Evolutionary conservation across 53 echinoderm and acorn worm species (phyloP).

Genomic region (Mesocentrotus franciscanus): DNA sequence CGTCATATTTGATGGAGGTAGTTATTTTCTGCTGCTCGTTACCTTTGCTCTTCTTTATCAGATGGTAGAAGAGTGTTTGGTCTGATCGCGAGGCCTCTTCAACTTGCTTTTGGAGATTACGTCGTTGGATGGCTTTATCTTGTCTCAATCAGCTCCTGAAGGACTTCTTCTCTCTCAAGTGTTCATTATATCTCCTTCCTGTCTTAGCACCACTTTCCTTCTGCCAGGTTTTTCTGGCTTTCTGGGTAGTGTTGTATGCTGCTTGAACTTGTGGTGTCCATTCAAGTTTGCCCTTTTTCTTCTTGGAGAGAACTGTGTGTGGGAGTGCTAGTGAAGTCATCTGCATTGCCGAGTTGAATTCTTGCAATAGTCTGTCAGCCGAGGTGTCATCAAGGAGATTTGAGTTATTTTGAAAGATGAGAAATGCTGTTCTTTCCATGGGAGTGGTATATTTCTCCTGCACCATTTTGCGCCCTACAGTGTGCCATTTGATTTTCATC

Average conservation of each 20-base stretch:
- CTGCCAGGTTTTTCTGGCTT: background rate
- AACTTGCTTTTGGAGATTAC: background rate
- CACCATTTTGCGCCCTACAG: background rate
- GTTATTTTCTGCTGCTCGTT: background rate
- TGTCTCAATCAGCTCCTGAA: background rate
- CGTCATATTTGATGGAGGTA: background rate
- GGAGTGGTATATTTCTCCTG: too few relatives aligned
- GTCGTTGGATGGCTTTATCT: background rate
- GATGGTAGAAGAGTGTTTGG: background rate
- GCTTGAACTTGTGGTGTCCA: background rate
- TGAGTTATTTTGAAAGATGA: too few relatives aligned
- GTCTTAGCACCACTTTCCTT: background rate
- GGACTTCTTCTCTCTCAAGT: background rate
- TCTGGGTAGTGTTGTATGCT: background rate
- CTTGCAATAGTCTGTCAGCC: too few relatives aligned
- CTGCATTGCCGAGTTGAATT: too few relatives aligned
- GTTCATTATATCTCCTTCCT: background rate
- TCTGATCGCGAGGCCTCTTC: background rate
- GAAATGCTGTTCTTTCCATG: too few relatives aligned
- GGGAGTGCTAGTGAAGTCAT: background rate
- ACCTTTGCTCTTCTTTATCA: background rate
- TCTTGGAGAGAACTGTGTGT: background rate
- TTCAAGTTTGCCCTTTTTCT: background rate
- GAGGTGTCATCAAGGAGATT: too few relatives aligned
- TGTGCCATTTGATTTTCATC: background rate